Evolutionary conservation across 1,140 invertebrate genomes (phyloP).

Genomic region (Hermatobates lingyangjiaoensis): DNA sequence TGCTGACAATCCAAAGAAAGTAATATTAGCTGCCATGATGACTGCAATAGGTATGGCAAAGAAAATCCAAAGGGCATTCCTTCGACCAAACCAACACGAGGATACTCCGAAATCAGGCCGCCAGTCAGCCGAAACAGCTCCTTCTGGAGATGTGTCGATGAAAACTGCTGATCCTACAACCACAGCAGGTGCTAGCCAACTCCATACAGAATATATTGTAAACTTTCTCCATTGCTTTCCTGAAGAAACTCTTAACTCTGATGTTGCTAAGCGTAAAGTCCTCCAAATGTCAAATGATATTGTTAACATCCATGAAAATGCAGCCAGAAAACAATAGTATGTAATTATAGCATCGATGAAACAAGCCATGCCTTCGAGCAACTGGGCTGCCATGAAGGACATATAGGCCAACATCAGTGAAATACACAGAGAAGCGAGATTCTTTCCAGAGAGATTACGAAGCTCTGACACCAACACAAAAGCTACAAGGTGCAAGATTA

Average conservation of each 20-base stretch:
- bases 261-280: slow-evolving; percentile 30
- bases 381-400: slow-evolving; percentile 26
- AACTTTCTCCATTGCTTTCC: slow-evolving; percentile 26
- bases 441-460: slow-evolving; percentile 31
- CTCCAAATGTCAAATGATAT: slow-evolving; percentile 37
- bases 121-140: slow-evolving; percentile 21
- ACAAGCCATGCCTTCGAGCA: slow-evolving; percentile 19
- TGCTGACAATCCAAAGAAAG: slow-evolving; percentile 30
- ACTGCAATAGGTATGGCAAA: slow-evolving; percentile 31
- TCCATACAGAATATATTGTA: slow-evolving; percentile 30
- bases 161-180: slow-evolving; percentile 27
- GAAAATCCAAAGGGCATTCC: slow-evolving; percentile 30
- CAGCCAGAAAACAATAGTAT: slow-evolving; percentile 32
- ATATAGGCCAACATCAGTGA: slow-evolving; percentile 28
- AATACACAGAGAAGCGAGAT: slow-evolving; percentile 26
- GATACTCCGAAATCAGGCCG: slow-evolving; percentile 27
- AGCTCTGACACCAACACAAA: slow-evolving; percentile 28
- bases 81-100: slow-evolving; percentile 33
- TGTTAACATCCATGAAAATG: slow-evolving; percentile 39
- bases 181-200: slow-evolving; percentile 31
- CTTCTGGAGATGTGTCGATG: slow-evolving; percentile 26
- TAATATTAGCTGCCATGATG: slow-evolving; percentile 28
- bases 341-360: slow-evolving; percentile 25
- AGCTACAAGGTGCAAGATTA: slow-evolving; percentile 28
- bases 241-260: slow-evolving; percentile 26